Percentiles rank a stretch among this genome's conserved stretches.
Evolutionary conservation across 2,113 vertebrate species (phyloP).

Genomic region (Tor tambroides): DNA sequence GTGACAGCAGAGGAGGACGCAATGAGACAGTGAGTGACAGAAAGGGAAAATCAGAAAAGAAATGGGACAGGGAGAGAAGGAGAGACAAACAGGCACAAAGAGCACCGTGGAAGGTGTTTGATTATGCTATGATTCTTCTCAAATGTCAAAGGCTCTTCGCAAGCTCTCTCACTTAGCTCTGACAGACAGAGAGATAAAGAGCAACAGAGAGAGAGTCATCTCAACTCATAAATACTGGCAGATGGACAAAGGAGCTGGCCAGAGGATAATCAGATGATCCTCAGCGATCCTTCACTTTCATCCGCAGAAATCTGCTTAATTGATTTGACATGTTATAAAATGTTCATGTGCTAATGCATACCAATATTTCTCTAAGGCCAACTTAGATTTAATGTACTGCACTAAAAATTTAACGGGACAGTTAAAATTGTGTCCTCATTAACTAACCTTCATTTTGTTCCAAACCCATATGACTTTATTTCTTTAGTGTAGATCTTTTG

Average conservation of each 20-base stretch:
- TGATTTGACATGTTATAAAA: neutral
- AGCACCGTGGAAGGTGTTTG: neutral
- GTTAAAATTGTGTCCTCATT: neutral
- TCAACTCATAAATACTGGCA: constrained; percentile 27
- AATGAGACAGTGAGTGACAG: constrained; percentile 8
- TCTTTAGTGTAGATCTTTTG: neutral
- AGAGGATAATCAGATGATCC: neutral
- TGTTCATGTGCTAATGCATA: neutral
- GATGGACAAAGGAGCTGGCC: constrained; percentile 8
- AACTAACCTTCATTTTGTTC: neutral
- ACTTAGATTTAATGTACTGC: neutral
- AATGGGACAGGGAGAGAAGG: neutral
- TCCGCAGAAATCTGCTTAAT: neutral
- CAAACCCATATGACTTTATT: neutral
- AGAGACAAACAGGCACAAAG: constrained; percentile 5
- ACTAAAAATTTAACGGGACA: neutral
- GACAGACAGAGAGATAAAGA: constrained; percentile 29
- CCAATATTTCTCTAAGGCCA: neutral
- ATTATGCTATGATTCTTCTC: neutral
- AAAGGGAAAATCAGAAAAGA: neutral
- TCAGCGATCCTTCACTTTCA: neutral
- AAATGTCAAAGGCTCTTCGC: constrained; percentile 29
- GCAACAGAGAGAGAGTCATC: neutral
- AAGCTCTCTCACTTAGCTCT: neutral
- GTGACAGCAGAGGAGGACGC: neutral